Evolutionary conservation across 2,888 invertebrate genomes (phyloP).

Genomic region (Pseudoips prasinana): DNA sequence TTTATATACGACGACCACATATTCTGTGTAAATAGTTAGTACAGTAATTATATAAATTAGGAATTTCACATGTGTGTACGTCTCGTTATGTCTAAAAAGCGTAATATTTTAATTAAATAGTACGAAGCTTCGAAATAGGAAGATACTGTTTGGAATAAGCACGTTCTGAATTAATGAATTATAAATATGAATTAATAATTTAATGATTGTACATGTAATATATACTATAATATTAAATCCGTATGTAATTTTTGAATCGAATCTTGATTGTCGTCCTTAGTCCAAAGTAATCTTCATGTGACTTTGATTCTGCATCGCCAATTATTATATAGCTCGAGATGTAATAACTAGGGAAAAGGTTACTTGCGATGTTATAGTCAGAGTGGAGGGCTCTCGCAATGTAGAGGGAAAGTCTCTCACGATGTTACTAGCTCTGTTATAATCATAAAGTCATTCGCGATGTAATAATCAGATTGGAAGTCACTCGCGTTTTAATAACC

Average conservation of each 20-base stretch:
- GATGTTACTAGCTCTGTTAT: no score
- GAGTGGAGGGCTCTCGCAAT: no score
- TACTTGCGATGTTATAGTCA: no score
- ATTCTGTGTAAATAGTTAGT: constrained; percentile 28
- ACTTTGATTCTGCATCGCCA: constrained; percentile 21
- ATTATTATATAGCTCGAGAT: no score
- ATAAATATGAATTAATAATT: constrained; percentile 2
- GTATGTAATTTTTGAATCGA: no score
- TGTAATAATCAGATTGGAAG: no score
- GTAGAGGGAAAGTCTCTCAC: no score
- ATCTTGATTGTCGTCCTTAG: constrained; percentile 24
- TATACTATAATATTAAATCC: no score
- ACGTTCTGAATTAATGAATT: constrained; percentile 15
- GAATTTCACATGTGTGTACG: constrained; percentile 28
- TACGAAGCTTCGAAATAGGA: constrained; percentile 34
- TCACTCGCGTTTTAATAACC: no score
- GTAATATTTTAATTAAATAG: constrained; percentile 28
- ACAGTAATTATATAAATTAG: constrained; percentile 21
- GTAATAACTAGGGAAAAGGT: no score
- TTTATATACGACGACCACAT: constrained; percentile 25
- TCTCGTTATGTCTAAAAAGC: constrained; percentile 19
- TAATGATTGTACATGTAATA: constrained; percentile 6
- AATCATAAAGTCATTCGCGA: no score
- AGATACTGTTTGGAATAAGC: constrained; percentile 31
- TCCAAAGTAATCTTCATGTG: constrained; percentile 30